These are phyloP conservation scores for Dicaeum eximium DNA, from an alignment of 2,113 vertebrate species.

Conservation along the genomic window DNA sequence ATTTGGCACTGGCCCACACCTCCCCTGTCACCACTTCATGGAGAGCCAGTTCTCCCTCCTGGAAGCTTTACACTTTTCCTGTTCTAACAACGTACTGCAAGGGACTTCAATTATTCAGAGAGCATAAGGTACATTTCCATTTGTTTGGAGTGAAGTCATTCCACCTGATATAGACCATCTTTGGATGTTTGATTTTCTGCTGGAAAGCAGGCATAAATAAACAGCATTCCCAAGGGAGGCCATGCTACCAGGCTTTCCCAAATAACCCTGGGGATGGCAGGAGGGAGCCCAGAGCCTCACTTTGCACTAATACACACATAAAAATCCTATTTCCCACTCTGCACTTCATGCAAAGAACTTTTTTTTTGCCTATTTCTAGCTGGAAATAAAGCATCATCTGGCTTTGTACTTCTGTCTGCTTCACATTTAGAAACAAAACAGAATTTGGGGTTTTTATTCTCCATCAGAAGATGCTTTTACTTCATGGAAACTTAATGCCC, in stretches of 20 bases:
- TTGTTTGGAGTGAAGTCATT: neutral
- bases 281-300: neutral
- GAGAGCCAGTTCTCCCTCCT: neutral
- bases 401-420: neutral
- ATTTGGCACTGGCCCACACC: neutral
- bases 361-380: neutral
- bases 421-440: neutral
- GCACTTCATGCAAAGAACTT: rapidly evolving
- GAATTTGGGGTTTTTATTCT: neutral
- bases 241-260: neutral
- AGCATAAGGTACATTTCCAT: neutral
- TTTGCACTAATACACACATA: neutral
- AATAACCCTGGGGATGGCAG: neutral
- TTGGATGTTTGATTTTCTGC: neutral
- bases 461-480: neutral
- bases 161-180: neutral
- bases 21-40: rapidly evolving
- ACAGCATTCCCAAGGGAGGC: neutral
- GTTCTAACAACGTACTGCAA: neutral
- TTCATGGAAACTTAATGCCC: neutral
- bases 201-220: neutral
- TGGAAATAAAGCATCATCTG: neutral
- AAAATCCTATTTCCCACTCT: neutral
- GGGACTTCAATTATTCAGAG: neutral
- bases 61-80: neutral